Percentiles rank a stretch among this genome's conserved stretches.
Evolutionary conservation across 2,797 vertebrate genomes (phyloP).

Genomic region (Oreonectes daqikongensis): DNA sequence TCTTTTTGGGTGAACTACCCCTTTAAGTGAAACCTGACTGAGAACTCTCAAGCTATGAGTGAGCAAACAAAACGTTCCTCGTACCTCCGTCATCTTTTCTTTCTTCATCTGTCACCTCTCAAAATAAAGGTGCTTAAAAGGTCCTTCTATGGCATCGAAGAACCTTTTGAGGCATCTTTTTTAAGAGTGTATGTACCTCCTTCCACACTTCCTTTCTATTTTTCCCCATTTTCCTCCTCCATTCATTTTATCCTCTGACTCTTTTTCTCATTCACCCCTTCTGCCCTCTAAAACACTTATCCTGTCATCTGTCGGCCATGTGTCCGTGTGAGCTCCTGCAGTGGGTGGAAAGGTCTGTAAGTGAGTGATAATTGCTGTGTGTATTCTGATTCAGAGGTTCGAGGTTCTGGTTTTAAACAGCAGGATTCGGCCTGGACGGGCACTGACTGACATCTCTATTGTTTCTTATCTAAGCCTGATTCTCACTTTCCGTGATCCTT

Average conservation of each 20-base stretch:
- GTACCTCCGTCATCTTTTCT: neutral
- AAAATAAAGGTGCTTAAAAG: too few relatives aligned
- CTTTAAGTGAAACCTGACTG: too few relatives aligned
- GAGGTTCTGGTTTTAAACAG: constrained; percentile 36
- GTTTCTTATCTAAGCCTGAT: neutral
- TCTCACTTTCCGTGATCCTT: constrained; percentile 5
- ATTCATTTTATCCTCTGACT: constrained; percentile 22
- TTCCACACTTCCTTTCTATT: constrained; percentile 7
- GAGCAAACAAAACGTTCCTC: neutral
- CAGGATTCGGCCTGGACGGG: constrained; percentile 40
- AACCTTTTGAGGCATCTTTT: too few relatives aligned
- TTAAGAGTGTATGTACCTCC: constrained; percentile 8
- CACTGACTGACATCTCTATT: constrained; percentile 3
- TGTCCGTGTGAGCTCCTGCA: neutral
- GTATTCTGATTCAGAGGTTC: constrained; percentile 36
- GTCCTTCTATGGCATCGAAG: too few relatives aligned
- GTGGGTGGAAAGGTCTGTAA: constrained; percentile 35
- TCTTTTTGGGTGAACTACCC: too few relatives aligned
- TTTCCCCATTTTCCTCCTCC: constrained; percentile 18
- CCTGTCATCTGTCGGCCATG: constrained; percentile 21
- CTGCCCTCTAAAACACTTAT: constrained; percentile 35
- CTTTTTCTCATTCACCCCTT: constrained; percentile 24
- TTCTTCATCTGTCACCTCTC: neutral
- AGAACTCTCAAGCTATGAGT: neutral
- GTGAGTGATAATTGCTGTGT: constrained; percentile 65